Evolutionary conservation across 2,113 vertebrate species (phyloP), one percentile per base, ranked within the genome.

Genomic region (Neogobius melanostomus): DNA sequence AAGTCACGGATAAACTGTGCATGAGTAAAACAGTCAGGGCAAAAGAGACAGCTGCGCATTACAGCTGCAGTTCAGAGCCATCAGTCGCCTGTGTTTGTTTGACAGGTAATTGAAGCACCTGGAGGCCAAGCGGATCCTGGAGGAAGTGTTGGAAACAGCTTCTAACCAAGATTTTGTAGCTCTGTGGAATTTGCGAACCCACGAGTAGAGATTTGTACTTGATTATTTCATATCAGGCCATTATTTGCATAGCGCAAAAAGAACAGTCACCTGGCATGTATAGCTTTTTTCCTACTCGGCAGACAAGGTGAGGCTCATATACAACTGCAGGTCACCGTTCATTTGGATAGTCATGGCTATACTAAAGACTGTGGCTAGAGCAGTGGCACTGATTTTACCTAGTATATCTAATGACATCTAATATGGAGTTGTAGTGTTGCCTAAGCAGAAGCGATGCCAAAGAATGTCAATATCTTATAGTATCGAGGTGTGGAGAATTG

Each of bases 71-170:
- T 66, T 57, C 64, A 64, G 63, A 67, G 72, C 51, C 6, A 81
- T 83, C 75, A 73, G 71, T 72, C 43, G 57, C 17, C 43, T 12
- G 50, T 61, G 46, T 51, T 8, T 47, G 69, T 75, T 69, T 28
- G 74, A 70, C 74, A 84, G 72, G 82, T 81, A 81, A 82, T 72
- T 70, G 53, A 75, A 77, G 62, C 44, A 14, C 76, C 57, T 17
- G 7, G 59, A 69, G 63, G 69, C 63, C 67, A 59, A 77, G 64
- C 49, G 63, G 71, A 2, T 36, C 76, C 80, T 82, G 81, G 64
- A 63, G 67, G 79, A 76, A 71, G 49, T 79, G 64, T 78, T 68
- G 75, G 75, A 61, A 76, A 78, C 76, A 57, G 73, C 71, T 65
- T 52, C 64, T 0, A 8, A 48, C 28, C 43, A 50, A 6, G 12